Evolutionary conservation across 2,797 vertebrate genomes (phyloP), one percentile per base, ranked within the genome.

Genomic region (Liasis olivaceus): DNA sequence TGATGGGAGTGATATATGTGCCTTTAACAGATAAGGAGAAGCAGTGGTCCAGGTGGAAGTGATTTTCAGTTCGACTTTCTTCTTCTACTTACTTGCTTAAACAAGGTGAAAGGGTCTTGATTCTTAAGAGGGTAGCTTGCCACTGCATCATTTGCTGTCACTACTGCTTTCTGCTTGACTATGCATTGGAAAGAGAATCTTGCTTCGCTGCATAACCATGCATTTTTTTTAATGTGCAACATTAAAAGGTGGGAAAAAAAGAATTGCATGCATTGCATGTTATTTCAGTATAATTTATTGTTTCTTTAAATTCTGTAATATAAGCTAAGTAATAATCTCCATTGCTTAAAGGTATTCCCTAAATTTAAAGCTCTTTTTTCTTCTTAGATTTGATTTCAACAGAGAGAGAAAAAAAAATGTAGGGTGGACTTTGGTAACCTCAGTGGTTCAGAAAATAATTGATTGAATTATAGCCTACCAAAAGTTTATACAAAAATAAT

Each of bases 41-140:
- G 98, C 99, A 99, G 98, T 99, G 99, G 99, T 99, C 99, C 98
- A 99, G 99, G 99, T 99, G 99, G 99, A 99, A 99, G 99, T 99
- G 99, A 99, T 98, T 99, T 99, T 98, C 98, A 98, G 98, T 99
- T 98, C 98, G 97, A 97, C 97, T 98, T 98, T 98, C 98, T 98
- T 98, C 98, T 97, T 97, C 97, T 98, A 98, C 98, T 98, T 98
- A 98, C 97, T 97, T 97, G 98, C 93, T 88, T 95, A 77, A 96
- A 98, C 98, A 98, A 99, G 99, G 99, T 99, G 99, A 99, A 99
- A 98, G 97, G 98, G 98, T 99, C 98, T 99, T 98, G 98, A 98
- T 97, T 97, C 69, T 98, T 98, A 98, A 98, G 98, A 98, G 98
- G 97, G 97, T 97, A 98, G 97, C 97, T 98, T 97, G 95, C 97